Conservation (phyloP, 2,888 invertebrate genomes). For the Hoplodrina blanda region DNA sequence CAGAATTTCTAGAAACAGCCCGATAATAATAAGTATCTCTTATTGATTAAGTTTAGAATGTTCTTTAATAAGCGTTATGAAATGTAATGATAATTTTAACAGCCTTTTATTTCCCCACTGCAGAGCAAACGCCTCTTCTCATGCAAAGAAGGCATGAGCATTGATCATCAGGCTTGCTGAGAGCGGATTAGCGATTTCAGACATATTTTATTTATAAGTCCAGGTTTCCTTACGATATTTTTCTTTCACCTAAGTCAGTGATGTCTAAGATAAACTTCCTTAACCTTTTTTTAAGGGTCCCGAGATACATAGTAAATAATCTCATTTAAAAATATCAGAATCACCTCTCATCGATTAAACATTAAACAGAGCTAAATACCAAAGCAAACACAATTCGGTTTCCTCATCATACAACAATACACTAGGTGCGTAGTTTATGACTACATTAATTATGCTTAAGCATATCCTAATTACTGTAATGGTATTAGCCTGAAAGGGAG, state of each 20-base stretch:
- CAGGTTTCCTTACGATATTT: no score
- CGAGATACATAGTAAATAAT: neutral
- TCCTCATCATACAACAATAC: constrained; percentile 71
- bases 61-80: no score
- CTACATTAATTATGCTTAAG: constrained; percentile 89
- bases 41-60: no score
- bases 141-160: no score
- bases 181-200: no score
- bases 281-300: neutral
- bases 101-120: no score
- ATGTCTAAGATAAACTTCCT: no score
- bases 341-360: constrained; percentile 22
- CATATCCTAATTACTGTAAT: constrained; percentile 90
- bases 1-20: neutral
- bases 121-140: no score
- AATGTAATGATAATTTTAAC: no score
- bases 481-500: constrained; percentile 84
- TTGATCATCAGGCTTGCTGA: no score
- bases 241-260: no score
- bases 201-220: no score
- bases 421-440: constrained; percentile 81
- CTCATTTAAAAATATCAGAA: neutral
- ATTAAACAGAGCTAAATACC: constrained; percentile 47
- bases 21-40: neutral
- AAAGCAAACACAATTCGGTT: constrained; percentile 70